Evolutionary conservation across 2,113 vertebrate genomes (phyloP), one percentile per base, ranked within the genome.

Genomic region (Pterocles orientalis): DNA sequence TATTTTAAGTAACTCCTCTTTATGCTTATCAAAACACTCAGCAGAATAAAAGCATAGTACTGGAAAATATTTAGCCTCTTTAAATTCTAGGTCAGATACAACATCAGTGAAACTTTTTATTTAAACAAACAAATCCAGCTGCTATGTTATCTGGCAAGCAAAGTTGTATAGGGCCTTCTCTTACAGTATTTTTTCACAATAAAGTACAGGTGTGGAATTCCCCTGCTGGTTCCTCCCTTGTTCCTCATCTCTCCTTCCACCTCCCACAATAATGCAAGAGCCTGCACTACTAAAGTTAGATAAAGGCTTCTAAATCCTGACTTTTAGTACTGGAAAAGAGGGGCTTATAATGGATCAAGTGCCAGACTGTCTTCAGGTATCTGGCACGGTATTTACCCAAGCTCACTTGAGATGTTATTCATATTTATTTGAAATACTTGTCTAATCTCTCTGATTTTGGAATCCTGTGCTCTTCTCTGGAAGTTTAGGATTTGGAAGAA

Each of bases 41-140:
- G n/a, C 48, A 82, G 54, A 88, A 79, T 58, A 77, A 84, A 91
- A 94, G 18, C 39, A 21, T 39, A 81, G 15, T 54, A 56, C 45
- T 88, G 25, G 36, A 70, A 95, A 95, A 84, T 79, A 57, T 84
- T 81, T 84, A 94, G 24, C 33, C 33, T 89, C 58, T 88, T 79
- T 75, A 91, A 91, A 65, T 78, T 69, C 33, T 81, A 39, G 31
- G 71, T 92, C 15, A 56, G 29, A 60, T 87, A 34, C 24, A 73
- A 56, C 18, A 14, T 57, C 62, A 64, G 18, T 34, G 64, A 90
- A 76, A 65, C 9, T 24, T 73, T 79, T 79, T 29, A 33, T 83
- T 94, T 72, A 82, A 86, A 68, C 33, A 34, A 65, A 65, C 60
- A 64, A 82, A 78, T 21, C 28, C 17, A 75, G 12, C 62, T 86